Conservation (phyloP, 2,797 vertebrate genomes). For the Synanceia verrucosa region DNA sequence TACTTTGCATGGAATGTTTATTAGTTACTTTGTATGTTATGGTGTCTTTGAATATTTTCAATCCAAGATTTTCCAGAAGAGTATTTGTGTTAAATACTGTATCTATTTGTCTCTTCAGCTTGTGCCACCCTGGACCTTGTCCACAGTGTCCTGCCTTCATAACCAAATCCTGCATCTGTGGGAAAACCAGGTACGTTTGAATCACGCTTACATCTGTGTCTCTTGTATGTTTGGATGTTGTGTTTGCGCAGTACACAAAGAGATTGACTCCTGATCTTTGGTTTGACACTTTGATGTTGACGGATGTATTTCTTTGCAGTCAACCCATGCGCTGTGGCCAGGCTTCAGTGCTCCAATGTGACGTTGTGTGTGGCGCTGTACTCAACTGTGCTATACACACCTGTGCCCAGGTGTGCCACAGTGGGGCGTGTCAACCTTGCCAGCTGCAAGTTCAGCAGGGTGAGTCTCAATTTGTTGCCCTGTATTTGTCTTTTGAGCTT, state of each 20-base stretch:
- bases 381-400: constrained; percentile 92
- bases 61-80: background rate
- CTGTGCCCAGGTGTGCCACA: constrained; percentile 92
- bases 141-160: constrained; percentile 95
- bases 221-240: background rate
- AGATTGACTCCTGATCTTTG: background rate
- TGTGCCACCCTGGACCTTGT: constrained; percentile 98
- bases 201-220: background rate
- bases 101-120: constrained; percentile 80
- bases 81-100: constrained; percentile 11
- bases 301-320: constrained; percentile 73
- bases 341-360: constrained; percentile 86
- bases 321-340: constrained; percentile 96
- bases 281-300: background rate
- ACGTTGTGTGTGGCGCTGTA: constrained; percentile 85
- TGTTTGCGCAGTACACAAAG: background rate
- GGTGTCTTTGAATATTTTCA: background rate
- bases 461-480: constrained; percentile 62
- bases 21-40: background rate
- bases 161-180: constrained; percentile 93
- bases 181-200: constrained; percentile 87
- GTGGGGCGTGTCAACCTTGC: constrained; percentile 89
- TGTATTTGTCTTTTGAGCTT: background rate
- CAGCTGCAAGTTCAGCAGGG: constrained; percentile 89
- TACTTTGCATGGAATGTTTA: background rate